Evolutionary conservation across 2,888 invertebrate genomes (phyloP), one percentile per base, ranked within the genome.

Genomic region (Erpobdella octoculata): DNA sequence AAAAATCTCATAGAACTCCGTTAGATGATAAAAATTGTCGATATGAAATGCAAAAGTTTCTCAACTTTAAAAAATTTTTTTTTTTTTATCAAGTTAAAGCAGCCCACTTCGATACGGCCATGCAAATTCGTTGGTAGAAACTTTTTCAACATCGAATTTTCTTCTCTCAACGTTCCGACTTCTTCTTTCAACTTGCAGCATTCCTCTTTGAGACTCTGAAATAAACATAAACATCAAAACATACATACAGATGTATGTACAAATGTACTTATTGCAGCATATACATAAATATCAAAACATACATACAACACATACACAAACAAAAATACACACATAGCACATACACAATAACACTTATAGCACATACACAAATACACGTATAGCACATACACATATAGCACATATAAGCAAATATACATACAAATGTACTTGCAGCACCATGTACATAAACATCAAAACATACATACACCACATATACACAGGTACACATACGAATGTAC

Each of bases 161-260:
- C 90, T 37, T 88, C 86, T 82, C 91, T 91, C 76, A 91, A 85
- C 80, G 91, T 91, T 76, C 89, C 88, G 64, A 91, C 90, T 73
- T 89, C 87, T 74, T 87, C 86, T 79, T 90, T 89, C 21, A 91
- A 85, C 74, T 88, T 88, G 72, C 88, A 86, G 79, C 91, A 87
- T 83, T 91, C 91, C 80, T 91, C 91, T 74, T 89, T 87, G 72
- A 91, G 86, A 90, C 85, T 69, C 61, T 72, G 58, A 80, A 79
- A 67, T 46, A 72, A 36, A 75, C 59, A 35, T 59, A 59, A 73
- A 41, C 35, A n/a, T n/a, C 36, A 69, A 18, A 62, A 37, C 41
- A 68, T 31, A n/a, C 35, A 66, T n/a, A 46, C 5, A 46, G 5
- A 5, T 46, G 18, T 5, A 3, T 46, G 21, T 3, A 2, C 18